Percentiles rank a stretch among this genome's conserved stretches.
Conservation (phyloP, 2,888 invertebrate species). For the Eristalis tenax region DNA sequence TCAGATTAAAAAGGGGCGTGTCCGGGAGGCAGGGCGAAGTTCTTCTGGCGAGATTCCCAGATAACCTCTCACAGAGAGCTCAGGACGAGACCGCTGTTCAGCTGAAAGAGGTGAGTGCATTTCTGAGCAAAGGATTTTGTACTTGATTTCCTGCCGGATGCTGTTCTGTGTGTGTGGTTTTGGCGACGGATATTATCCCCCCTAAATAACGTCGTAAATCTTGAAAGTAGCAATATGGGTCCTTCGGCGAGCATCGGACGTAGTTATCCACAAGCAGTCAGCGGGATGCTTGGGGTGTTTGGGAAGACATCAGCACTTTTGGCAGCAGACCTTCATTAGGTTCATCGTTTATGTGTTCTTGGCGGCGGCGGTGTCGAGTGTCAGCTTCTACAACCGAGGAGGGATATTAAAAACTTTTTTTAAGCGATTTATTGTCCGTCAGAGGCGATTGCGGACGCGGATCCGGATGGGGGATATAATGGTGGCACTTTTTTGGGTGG, state of each 20-base stretch:
- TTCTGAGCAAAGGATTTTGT: background rate
- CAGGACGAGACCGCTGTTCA: background rate
- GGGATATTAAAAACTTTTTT: slow-evolving; percentile 35
- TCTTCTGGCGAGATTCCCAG: slow-evolving; percentile 45
- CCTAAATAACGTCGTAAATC: slow-evolving; percentile 51
- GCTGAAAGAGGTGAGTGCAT: slow-evolving; percentile 20
- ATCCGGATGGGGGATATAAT: background rate
- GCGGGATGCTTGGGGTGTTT: background rate
- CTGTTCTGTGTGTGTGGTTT: background rate
- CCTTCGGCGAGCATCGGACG: slow-evolving; percentile 1
- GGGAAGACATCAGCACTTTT: background rate
- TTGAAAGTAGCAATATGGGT: slow-evolving; percentile 21
- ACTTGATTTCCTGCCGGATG: slow-evolving; percentile 24
- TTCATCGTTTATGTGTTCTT: slow-evolving; percentile 1
- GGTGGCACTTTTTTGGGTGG: background rate
- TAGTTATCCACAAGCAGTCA: background rate
- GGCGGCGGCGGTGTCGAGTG: background rate
- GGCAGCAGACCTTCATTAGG: slow-evolving; percentile 50
- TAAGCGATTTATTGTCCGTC: slow-evolving; percentile 10
- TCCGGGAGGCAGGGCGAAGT: background rate
- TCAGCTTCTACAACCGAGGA: slow-evolving; percentile 31
- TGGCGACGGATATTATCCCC: slow-evolving; percentile 37
- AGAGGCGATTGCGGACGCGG: background rate
- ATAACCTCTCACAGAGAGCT: background rate
- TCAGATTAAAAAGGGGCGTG: slow-evolving; percentile 14